Evolutionary conservation across 2,888 invertebrate genomes (phyloP).

Genomic region (Cartodere bifasciata): DNA sequence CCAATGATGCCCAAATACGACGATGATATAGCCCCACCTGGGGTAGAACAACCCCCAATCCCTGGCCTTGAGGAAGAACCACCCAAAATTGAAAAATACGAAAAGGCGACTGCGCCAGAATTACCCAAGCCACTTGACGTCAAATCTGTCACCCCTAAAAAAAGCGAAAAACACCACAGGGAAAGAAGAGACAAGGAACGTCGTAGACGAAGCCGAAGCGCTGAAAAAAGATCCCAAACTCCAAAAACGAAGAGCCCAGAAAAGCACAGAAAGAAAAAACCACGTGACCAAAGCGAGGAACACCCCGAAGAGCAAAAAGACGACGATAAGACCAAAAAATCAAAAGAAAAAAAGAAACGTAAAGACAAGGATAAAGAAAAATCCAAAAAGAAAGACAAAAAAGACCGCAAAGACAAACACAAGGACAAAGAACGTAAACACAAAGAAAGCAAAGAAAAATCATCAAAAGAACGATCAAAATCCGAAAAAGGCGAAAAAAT

Average conservation of each 20-base stretch:
- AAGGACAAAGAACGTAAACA: constrained; percentile 27
- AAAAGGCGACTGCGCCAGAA: too few relatives aligned
- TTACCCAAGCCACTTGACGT: constrained; percentile 12
- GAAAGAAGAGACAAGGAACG: constrained; percentile 14
- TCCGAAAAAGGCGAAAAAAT: constrained; percentile 27
- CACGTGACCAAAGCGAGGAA: too few relatives aligned
- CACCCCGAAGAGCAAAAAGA: constrained; percentile 28
- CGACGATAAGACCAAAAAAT: constrained; percentile 30
- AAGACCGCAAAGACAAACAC: constrained; percentile 28
- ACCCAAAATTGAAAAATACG: too few relatives aligned
- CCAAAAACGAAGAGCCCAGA: constrained; percentile 24
- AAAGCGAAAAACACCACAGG: constrained; percentile 9
- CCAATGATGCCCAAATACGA: constrained; percentile 23
- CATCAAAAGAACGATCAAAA: constrained; percentile 33
- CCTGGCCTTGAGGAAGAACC: constrained; percentile 47
- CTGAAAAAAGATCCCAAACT: constrained; percentile 12
- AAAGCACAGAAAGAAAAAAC: constrained; percentile 28
- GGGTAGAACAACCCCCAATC: constrained; percentile 48
- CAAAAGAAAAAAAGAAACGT: constrained; percentile 41
- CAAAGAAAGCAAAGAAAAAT: too few relatives aligned
- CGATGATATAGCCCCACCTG: constrained; percentile 48
- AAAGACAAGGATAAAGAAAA: constrained; percentile 38
- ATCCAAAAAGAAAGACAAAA: constrained; percentile 34
- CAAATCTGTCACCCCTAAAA: constrained; percentile 7
- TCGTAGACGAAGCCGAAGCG: constrained; percentile 26